These are phyloP conservation scores for Tragelaphus imberbis DNA, from an alignment of 2,113 vertebrate genomes.

Conservation along the genomic window DNA sequence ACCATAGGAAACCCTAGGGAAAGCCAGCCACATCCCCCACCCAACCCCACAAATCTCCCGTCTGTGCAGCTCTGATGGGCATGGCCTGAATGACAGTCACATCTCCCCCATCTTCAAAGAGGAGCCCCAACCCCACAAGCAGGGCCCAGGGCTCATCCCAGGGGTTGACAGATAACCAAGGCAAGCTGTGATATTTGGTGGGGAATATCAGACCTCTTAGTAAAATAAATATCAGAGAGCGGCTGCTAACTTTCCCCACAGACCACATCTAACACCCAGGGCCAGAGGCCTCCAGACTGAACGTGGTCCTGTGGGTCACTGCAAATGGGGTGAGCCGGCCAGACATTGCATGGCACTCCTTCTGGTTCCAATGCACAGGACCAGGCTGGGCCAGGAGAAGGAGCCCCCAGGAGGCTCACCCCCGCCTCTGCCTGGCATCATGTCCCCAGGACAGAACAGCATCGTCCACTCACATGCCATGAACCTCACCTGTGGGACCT, in stretches of 20 bases:
- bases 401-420: neutral
- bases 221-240: neutral
- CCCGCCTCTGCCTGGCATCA: neutral
- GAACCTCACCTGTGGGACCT: neutral
- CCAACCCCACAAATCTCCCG: neutral
- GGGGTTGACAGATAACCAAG: neutral
- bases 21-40: accelerated
- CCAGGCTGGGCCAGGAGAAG: neutral
- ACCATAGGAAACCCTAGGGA: accelerated
- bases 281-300: neutral
- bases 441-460: neutral
- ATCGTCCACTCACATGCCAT: accelerated
- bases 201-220: too few relatives aligned
- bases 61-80: accelerated
- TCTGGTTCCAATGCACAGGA: neutral
- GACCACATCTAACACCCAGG: neutral
- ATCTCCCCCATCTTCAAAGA: neutral
- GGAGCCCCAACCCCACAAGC: neutral
- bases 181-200: neutral
- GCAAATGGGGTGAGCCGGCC: neutral
- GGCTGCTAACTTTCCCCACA: too few relatives aligned
- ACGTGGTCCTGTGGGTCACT: accelerated
- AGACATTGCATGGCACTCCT: neutral
- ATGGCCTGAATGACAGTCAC: accelerated
- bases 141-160: too few relatives aligned